These are phyloP conservation scores for Eilema sororculum DNA, from an alignment of 2,888 invertebrate species.

Conservation along the genomic window DNA sequence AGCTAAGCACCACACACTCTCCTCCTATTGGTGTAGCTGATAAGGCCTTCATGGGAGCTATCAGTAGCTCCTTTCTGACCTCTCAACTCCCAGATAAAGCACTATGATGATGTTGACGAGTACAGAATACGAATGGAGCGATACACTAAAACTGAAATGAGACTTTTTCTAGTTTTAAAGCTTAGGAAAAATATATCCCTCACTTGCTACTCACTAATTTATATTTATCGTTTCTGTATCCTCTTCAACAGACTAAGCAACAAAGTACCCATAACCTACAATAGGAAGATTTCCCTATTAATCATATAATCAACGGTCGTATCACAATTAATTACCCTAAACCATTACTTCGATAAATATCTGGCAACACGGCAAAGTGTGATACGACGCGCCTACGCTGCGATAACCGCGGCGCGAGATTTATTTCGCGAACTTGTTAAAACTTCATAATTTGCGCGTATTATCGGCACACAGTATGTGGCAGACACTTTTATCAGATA, in stretches of 20 bases:
- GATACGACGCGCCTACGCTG: conserved; percentile 62
- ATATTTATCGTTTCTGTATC: no score
- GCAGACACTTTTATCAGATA: conserved; percentile 58
- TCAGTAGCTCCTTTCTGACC: no score
- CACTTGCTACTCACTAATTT: no score
- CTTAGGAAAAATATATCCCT: background rate
- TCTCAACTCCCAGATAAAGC: no score
- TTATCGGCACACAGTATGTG: conserved; percentile 76
- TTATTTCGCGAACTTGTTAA: conserved; percentile 82
- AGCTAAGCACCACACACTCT: background rate
- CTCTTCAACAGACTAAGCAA: background rate
- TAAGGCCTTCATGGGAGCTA: no score
- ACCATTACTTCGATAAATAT: conserved; percentile 38
- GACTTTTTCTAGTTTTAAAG: no score
- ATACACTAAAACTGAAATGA: no score
- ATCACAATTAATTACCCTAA: conserved; percentile 46
- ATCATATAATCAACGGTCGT: conserved; percentile 25
- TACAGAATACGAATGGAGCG: no score
- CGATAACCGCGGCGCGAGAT: conserved; percentile 81
- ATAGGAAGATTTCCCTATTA: conserved; percentile 21
- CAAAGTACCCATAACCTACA: background rate
- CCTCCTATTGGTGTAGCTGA: no score
- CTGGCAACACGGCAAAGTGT: conserved; percentile 64
- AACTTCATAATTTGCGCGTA: conserved; percentile 82
- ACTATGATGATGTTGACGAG: no score